phyloP scores from a whole-genome alignment of 2,113 vertebrate species.

The Dromas ardeola region DNA sequence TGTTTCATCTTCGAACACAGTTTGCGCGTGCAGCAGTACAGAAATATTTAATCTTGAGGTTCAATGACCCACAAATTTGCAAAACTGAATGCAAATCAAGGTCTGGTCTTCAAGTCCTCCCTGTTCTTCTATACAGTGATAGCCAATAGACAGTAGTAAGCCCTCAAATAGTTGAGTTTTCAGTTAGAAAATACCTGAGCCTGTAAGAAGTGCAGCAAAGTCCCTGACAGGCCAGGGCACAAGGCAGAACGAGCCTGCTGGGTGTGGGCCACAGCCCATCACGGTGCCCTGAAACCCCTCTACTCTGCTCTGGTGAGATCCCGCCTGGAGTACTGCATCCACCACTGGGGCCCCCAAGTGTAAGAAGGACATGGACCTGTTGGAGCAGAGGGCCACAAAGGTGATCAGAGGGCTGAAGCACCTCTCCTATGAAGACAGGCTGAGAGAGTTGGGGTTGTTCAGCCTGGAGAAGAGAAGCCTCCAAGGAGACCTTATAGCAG shows the following conservation, averaged over 20 bases:
- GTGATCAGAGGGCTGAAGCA: neutral
- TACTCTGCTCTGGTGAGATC: neutral
- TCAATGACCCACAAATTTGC: neutral
- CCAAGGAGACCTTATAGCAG: neutral
- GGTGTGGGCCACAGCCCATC: rapidly evolving
- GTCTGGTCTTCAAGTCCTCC: neutral
- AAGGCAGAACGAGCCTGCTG: neutral
- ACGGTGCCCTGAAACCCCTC: neutral
- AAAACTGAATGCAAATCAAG: neutral
- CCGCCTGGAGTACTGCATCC: neutral
- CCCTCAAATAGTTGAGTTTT: rapidly evolving
- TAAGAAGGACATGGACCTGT: neutral
- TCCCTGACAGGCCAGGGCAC: too few species aligned
- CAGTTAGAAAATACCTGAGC: rapidly evolving
- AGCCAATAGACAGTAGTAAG: neutral
- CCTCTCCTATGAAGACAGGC: neutral
- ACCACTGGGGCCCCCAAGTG: neutral
- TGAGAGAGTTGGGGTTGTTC: neutral
- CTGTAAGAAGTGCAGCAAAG: neutral
- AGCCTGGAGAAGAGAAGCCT: neutral
- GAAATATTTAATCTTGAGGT: neutral
- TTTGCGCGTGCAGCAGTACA: neutral
- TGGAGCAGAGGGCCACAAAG: neutral
- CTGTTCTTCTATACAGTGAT: neutral
- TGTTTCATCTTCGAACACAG: neutral